Evolutionary conservation across 1,140 invertebrate genomes (phyloP).

Genomic region (Ceratina australensis): DNA sequence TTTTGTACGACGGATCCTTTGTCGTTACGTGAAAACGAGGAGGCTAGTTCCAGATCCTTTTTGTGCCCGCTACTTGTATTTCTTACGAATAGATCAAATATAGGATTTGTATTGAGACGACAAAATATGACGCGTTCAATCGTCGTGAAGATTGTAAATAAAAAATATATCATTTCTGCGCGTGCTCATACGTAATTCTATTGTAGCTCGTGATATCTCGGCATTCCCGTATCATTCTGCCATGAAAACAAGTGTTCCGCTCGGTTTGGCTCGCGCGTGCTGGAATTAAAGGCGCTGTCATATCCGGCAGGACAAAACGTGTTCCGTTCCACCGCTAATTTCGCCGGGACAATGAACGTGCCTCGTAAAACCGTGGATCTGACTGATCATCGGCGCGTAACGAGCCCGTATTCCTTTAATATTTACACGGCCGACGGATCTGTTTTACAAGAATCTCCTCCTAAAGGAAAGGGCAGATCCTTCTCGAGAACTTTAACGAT

Average conservation of each 20-base stretch:
- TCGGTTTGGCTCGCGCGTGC: slow-evolving; percentile 41
- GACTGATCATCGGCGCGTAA: neutral
- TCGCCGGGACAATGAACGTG: slow-evolving; percentile 17
- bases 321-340: slow-evolving; percentile 23
- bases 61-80: too few relatives aligned
- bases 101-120: too few relatives aligned
- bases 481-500: slow-evolving; percentile 30
- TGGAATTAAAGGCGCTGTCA: slow-evolving; percentile 32
- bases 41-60: neutral
- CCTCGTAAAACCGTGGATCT: slow-evolving; percentile 5
- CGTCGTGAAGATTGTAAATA: neutral
- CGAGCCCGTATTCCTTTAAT: neutral
- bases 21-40: neutral
- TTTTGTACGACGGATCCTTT: neutral
- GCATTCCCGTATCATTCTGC: neutral
- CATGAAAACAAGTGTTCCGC: slow-evolving; percentile 27
- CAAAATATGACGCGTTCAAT: neutral
- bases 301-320: slow-evolving; percentile 18
- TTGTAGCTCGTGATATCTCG: neutral
- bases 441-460: too few relatives aligned
- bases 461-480: neutral
- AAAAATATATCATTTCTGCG: too few relatives aligned
- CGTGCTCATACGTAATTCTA: too few relatives aligned
- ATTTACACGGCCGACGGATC: neutral
- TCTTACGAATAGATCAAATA: too few relatives aligned